These are phyloP conservation scores for Drosophila prostipennis DNA, from an alignment of 2,888 invertebrate species.

Conservation along the genomic window DNA sequence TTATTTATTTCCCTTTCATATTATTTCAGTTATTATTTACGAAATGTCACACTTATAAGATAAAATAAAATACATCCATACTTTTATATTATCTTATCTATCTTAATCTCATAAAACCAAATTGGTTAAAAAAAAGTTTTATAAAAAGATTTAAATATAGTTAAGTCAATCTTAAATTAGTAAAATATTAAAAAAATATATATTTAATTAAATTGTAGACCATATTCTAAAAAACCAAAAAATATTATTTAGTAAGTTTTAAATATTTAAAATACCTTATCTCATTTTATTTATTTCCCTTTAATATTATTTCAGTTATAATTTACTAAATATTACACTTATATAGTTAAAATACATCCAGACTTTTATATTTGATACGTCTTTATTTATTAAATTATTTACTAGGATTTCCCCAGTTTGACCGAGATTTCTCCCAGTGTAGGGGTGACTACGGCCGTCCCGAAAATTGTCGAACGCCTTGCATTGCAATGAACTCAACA, in stretches of 20 bases:
- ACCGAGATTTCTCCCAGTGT: slow-evolving; percentile 7
- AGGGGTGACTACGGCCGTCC: slow-evolving; percentile 21
- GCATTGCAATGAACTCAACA: slow-evolving; percentile 77
- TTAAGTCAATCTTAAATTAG: too few species aligned
- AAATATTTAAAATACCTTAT: not conserved
- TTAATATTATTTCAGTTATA: not conserved
- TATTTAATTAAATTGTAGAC: too few species aligned
- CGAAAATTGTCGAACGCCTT: slow-evolving; percentile 50
- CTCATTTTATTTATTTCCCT: not conserved
- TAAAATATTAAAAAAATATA: too few species aligned
- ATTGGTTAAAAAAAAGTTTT: too few species aligned
- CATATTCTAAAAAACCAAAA: too few species aligned
- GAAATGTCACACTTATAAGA: too few species aligned
- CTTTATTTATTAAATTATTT: too few species aligned
- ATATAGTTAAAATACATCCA: not conserved
- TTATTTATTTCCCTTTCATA: not conserved
- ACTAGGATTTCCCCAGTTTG: not conserved
- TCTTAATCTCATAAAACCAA: too few species aligned
- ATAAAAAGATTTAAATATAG: too few species aligned
- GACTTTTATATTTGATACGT: too few species aligned
- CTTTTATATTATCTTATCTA: too few species aligned
- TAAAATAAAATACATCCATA: not conserved
- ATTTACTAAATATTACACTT: too few species aligned
- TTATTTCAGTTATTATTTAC: not conserved
- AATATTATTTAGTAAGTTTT: not conserved